Evolutionary conservation across 2,113 vertebrate genomes (phyloP).

Genomic region (Thermophis baileyi): DNA sequence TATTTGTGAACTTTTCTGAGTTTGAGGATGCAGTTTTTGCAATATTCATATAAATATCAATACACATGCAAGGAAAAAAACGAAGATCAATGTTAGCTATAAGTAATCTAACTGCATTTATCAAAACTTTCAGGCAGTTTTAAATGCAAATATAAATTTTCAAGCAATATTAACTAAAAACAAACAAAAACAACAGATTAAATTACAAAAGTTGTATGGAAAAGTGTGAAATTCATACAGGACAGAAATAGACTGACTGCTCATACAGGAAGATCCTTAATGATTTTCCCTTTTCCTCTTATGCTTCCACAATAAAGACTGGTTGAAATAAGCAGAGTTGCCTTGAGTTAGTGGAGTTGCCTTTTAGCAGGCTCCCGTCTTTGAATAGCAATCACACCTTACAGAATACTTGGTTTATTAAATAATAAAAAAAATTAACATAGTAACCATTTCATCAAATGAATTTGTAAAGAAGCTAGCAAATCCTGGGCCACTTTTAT

Average conservation of each 20-base stretch:
- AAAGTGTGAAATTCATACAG: too few species aligned
- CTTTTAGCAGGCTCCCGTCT: background rate
- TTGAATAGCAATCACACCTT: background rate
- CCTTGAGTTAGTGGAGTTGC: background rate
- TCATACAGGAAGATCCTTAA: conserved; percentile 7
- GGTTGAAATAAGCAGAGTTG: background rate
- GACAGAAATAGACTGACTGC: background rate
- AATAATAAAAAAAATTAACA: background rate
- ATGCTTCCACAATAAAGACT: background rate
- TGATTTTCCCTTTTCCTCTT: background rate
- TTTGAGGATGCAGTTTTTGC: background rate
- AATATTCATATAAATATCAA: background rate
- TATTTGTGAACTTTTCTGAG: background rate
- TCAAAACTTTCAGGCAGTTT: background rate
- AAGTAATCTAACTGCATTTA: background rate
- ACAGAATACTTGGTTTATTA: background rate
- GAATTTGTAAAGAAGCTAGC: background rate
- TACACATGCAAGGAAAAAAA: background rate
- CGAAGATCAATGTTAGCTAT: background rate
- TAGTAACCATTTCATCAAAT: background rate
- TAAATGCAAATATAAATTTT: background rate
- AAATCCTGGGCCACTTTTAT: conserved; percentile 12
- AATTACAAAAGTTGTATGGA: background rate
- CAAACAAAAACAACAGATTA: background rate
- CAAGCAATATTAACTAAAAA: background rate